Conservation (phyloP, 2,113 vertebrate species). For the Indicator indicator region DNA sequence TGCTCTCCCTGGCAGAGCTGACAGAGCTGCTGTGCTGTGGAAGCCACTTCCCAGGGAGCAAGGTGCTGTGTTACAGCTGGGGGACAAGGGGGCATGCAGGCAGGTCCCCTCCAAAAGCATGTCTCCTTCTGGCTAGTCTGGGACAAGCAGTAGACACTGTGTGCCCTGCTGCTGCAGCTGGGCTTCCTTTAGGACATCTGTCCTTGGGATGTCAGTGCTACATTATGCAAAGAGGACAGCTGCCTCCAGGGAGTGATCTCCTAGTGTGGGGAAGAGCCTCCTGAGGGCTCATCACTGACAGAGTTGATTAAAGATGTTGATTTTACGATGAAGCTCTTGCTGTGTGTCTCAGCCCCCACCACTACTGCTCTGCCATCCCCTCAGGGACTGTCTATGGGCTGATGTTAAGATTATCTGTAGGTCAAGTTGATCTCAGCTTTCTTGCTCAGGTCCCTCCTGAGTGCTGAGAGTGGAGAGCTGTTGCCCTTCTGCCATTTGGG, state of each 20-base stretch:
- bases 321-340: conserved; percentile 10
- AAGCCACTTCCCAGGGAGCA: neutral
- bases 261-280: neutral
- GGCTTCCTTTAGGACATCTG: neutral
- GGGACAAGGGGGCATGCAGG: neutral
- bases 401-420: neutral
- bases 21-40: neutral
- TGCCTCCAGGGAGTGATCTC: conserved; percentile 11
- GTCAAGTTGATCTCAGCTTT: neutral
- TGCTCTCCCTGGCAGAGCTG: neutral
- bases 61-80: neutral
- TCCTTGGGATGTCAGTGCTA: conserved; percentile 41
- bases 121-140: neutral
- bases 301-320: conserved; percentile 38
- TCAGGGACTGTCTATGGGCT: neutral
- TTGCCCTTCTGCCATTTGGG: neutral
- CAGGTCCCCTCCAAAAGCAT: neutral
- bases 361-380: neutral
- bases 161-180: neutral
- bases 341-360: neutral
- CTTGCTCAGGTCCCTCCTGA: neutral
- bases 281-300: neutral
- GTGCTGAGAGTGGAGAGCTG: neutral
- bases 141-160: fast-evolving
- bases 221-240: neutral